Evolutionary conservation across 2,888 invertebrate genomes (phyloP), one percentile per base, ranked within the genome.

Genomic region (Hirudinaria manillensis): DNA sequence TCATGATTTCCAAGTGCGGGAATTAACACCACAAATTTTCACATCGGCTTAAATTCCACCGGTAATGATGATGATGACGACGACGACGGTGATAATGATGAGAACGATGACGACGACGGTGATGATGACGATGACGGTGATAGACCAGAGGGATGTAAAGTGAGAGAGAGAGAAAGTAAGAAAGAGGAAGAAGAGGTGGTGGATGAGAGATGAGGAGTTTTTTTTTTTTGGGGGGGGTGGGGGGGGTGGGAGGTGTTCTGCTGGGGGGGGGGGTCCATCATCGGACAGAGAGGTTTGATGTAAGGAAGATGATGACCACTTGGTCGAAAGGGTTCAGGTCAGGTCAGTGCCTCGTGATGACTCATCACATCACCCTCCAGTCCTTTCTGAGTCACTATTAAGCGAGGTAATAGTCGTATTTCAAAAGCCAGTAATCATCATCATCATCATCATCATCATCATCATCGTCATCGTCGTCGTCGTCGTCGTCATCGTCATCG

Each of bases 361-460:
- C n/a, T n/a, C n/a, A n/a, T n/a, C n/a, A n/a, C n/a, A n/a, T n/a
- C n/a, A n/a, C n/a, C n/a, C n/a, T n/a, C n/a, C n/a, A n/a, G n/a
- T n/a, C n/a, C n/a, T n/a, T n/a, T n/a, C n/a, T n/a, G n/a, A n/a
- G n/a, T n/a, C n/a, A n/a, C 21, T 53, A 16, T 53, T 21, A 53
- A 16, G 13, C 21, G 13, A 53, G 21, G 13, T 53, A 53, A 53
- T 21, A 53, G 13, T 21, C 13, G 13, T 65, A 65, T 65, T 24
- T 29, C 21, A 16, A 65, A 24, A 21, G 34, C 32, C 24, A 53
- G 29, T 32, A 34, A 32, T 73, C 73, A 73, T 73, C 73, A 73
- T 61, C 73, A 73, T 73, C 38, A 65, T n/a, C 61, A 55, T 73
- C 61, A 61, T 61, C 34, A 61, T 61, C 73, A 73, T 61, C 65